Evolutionary conservation across 2,113 vertebrate species (phyloP), one percentile per base, ranked within the genome.

Genomic region (Numenius arquata): DNA sequence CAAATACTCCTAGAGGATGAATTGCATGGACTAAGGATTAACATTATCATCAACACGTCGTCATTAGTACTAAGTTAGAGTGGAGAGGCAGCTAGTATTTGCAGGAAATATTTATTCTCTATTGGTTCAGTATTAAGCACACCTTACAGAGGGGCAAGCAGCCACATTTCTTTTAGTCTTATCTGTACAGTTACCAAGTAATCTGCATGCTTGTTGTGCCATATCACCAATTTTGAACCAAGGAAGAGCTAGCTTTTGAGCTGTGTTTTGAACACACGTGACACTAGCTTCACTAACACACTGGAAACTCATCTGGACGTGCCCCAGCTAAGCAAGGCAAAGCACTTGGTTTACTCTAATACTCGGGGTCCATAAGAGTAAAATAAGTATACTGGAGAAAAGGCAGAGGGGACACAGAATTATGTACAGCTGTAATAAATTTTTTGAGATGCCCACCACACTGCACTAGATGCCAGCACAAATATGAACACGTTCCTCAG

Each of bases 251-350:
- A 41, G 17, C 11, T 55, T 61, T 32, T 68, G 71, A 53, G 65
- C 40, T 26, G 23, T 14, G 9, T 66, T 26, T 92, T 41, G 30
- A 68, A 15, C 1, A 8, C 12, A 4, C 1, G 2, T 8, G 6
- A 59, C 6, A 8, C 8, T 56, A 45, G 58, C 36, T 48, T 2
- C 17, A 12, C 41, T 48, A 48, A 70, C 32, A 30, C 12, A 11
- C 11, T 0, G 3, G 27, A 41, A 88, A 70, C 15, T 45, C 6
- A 0, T 19, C 45, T 36, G 36, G 27, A 15, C 9, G 12, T 0
- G 21, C 21, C 21, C 3, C 72, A 82, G 45, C 8, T 52, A 67
- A 68, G 10, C 47, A 75, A 61, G 17, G 13, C 40, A 52, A 22
- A 85, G 21, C 34, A 8, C 21, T 40, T 13, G 0, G 3, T 29